Percentiles rank a stretch among this genome's conserved stretches.
Conservation (phyloP, 2,113 vertebrate genomes). For the Anser brachyrhynchus region DNA sequence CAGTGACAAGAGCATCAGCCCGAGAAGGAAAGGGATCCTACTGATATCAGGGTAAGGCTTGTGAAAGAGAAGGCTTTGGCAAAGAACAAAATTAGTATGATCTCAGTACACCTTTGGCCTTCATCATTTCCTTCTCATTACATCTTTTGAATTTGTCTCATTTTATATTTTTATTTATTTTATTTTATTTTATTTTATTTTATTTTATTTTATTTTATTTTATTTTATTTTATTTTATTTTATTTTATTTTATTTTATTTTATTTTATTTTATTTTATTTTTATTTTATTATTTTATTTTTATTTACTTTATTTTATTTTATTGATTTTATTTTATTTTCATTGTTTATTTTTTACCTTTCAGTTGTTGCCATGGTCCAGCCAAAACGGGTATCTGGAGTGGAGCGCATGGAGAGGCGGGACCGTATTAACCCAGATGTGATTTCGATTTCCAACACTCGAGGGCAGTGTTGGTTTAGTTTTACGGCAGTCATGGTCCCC, state of each 20-base stretch:
- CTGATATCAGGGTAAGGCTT: fast-evolving
- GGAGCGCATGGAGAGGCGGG: fast-evolving
- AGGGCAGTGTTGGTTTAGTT: conserved; percentile 17
- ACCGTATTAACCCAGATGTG: fast-evolving
- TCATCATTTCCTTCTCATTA: neutral
- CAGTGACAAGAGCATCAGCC: fast-evolving
- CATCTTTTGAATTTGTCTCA: neutral
- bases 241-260: neutral
- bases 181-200: neutral
- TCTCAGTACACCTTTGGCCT: neutral
- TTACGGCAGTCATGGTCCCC: fast-evolving
- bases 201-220: neutral
- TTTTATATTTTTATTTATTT: no score
- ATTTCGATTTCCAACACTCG: neutral
- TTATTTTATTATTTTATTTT: neutral
- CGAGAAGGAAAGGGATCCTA: neutral
- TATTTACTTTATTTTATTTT: no score
- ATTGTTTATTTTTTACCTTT: neutral
- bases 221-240: no score
- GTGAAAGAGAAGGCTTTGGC: neutral
- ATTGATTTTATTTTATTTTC: neutral
- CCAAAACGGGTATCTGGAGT: fast-evolving
- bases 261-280: no score
- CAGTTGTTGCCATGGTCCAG: no score
- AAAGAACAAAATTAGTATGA: neutral